Conservation (phyloP, 2,797 vertebrate genomes). For the Naso thynnoides region DNA sequence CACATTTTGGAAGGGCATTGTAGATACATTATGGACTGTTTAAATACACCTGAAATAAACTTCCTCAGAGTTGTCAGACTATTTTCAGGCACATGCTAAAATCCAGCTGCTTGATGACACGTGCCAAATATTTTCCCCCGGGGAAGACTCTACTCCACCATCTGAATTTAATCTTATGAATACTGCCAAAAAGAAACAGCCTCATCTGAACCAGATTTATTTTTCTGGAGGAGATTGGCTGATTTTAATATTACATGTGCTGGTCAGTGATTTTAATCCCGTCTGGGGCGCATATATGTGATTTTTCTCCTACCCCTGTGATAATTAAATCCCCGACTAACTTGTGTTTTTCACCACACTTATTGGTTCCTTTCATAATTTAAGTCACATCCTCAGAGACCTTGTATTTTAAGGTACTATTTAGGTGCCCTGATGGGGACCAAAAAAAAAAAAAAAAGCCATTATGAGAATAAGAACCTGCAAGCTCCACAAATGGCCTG, state of each 20-base stretch:
- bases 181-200: constrained; percentile 21
- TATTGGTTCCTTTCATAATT: constrained; percentile 26
- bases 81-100: constrained; percentile 6
- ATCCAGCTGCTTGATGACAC: constrained; percentile 25
- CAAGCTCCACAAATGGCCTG: constrained; percentile 32
- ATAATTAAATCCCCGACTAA: constrained; percentile 47
- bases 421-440: background rate
- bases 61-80: background rate
- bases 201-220: constrained; percentile 23
- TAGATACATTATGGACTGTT: background rate
- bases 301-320: constrained; percentile 12
- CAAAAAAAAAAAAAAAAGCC: constrained; percentile 18
- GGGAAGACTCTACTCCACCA: constrained; percentile 27
- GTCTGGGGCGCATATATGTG: constrained; percentile 1
- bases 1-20: background rate
- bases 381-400: constrained; percentile 16
- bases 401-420: constrained; percentile 12
- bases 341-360: constrained; percentile 18
- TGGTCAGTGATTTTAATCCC: constrained; percentile 58
- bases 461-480: constrained; percentile 26
- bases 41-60: constrained; percentile 1
- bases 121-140: constrained; percentile 24
- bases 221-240: constrained; percentile 31
- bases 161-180: constrained; percentile 47
- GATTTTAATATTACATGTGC: constrained; percentile 53